Base-by-base conservation (phyloP, 2,113 vertebrate genomes). In the Daphoenositta chrysoptera region DNA sequence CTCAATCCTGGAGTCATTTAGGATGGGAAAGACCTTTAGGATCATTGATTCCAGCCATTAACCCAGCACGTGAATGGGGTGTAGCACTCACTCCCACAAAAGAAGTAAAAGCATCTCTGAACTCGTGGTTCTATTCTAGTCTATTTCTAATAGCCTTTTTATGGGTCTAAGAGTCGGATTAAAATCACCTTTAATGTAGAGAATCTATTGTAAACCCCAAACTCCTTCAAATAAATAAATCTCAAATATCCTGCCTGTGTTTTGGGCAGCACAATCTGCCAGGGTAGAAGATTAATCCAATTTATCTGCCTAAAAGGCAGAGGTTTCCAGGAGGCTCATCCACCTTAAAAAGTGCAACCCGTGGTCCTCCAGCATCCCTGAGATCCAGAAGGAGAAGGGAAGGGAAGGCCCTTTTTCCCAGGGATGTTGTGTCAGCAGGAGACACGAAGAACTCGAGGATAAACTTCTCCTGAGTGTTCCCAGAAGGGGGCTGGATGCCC, bases 41-140 rank as follows among this genome's bases (percentile, higher is more conserved):
- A 60, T 33, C 27, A 24, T 7, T 0, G 0, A 23, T 3, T 14
- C 9, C 60, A 60, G 10, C 16, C 14, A 51, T 20, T 9, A 51
- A 57, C 13, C 13, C 45, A 45, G 19, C 47, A n/a, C 9, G 10
- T 42, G 48, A 44, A 54, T 31, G 2, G 10, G 44, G 22, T 70
- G 39, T 1, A 35, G 54, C 6, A 22, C 45, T 50, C 26, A 3
- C 40, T 56, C 26, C 51, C 7, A 26, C 64, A 64, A 28, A 58
- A 42, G 53, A 75, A 66, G 64, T 15, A 63, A 76, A 89, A 47
- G 51, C 71, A 24, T 20, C 69, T 82, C 56, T 64, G 7, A 73
- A 42, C 51, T 78, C 79, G 54, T 60, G 37, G 40, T n/a, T n/a
- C n/a, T n/a, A n/a, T n/a, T n/a, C n/a, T n/a, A n/a, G n/a, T n/a